Evolutionary conservation across 1,140 invertebrate genomes (phyloP).

Genomic region (Conus betulinus): DNA sequence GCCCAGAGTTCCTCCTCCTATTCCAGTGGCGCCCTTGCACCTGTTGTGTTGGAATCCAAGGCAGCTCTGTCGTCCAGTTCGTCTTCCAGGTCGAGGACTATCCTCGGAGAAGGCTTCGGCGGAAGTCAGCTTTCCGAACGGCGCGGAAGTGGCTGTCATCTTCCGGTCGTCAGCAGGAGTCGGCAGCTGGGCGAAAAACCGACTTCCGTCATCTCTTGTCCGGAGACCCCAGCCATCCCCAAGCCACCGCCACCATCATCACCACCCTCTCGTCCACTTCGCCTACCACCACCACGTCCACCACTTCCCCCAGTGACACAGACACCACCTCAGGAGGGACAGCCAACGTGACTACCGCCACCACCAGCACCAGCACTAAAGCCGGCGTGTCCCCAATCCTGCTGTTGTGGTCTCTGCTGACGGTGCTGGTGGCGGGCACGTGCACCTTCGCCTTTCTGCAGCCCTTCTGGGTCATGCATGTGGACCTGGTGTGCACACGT

Average conservation of each 20-base stretch:
- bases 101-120: neutral
- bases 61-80: neutral
- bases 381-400: slow-evolving; percentile 59
- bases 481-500: slow-evolving; percentile 50
- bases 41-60: neutral
- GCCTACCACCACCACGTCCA: neutral
- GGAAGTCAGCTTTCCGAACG: neutral
- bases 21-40: neutral
- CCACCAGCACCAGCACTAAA: neutral
- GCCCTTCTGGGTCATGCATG: slow-evolving; percentile 68
- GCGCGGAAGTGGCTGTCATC: neutral
- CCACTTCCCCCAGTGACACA: neutral
- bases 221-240: neutral
- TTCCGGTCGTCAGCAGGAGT: no score
- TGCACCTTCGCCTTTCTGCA: slow-evolving; percentile 68
- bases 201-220: neutral
- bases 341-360: neutral
- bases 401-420: slow-evolving; percentile 67
- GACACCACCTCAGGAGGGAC: neutral
- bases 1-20: neutral
- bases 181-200: neutral
- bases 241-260: neutral
- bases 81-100: neutral
- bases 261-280: neutral
- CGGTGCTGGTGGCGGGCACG: slow-evolving; percentile 65